Evolutionary conservation across 1,140 invertebrate genomes (phyloP).

Genomic region (Cotesia glomerata): DNA sequence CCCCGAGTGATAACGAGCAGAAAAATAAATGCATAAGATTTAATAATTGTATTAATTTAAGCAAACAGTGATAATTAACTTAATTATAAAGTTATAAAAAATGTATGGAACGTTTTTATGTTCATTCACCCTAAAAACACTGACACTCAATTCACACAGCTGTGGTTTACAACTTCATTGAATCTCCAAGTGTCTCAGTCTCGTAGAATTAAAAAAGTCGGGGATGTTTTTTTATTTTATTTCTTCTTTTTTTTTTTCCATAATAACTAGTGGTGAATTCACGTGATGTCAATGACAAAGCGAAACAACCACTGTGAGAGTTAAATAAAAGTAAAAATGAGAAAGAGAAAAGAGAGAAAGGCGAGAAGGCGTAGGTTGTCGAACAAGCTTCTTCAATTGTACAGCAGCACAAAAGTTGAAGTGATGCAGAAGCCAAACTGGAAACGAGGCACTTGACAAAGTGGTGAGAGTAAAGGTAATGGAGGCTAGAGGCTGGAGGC

Average conservation of each 20-base stretch:
- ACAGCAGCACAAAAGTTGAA: constrained; percentile 17
- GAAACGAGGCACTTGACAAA: constrained; percentile 18
- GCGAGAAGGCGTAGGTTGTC: constrained; percentile 6
- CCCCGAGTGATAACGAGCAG: too few relatives aligned
- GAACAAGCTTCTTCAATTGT: constrained; percentile 27
- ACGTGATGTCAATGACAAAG: neutral
- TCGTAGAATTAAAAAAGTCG: neutral
- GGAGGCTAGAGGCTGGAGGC: neutral
- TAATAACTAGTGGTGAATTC: neutral
- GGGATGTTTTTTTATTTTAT: neutral
- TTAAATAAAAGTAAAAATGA: constrained; percentile 2
- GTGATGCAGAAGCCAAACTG: constrained; percentile 14
- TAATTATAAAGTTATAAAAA: neutral
- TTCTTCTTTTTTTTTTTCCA: too few relatives aligned
- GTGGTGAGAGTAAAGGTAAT: neutral
- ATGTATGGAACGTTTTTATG: neutral
- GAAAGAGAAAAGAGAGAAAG: neutral
- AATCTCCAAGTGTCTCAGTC: neutral
- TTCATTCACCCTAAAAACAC: neutral
- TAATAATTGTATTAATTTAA: too few relatives aligned
- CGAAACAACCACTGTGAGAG: neutral
- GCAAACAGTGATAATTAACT: neutral
- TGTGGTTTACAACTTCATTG: constrained; percentile 1
- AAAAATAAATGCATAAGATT: too few relatives aligned
- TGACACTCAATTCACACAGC: neutral